phyloP scores from a whole-genome alignment of 2,113 vertebrate genomes.

The Plestiodon gilberti region DNA sequence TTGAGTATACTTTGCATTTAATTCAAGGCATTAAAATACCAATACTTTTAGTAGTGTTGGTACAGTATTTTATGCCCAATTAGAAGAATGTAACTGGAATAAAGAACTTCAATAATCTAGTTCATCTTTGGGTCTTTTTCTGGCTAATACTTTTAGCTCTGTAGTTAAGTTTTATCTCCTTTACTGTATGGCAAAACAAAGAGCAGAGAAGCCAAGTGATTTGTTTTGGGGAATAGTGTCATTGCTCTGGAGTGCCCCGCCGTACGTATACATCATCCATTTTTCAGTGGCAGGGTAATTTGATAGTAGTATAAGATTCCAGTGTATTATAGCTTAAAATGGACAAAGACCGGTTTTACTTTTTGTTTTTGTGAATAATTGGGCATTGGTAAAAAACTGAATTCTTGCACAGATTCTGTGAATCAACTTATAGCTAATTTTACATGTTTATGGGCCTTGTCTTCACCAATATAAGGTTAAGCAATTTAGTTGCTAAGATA shows the following conservation, averaged over 20 bases:
- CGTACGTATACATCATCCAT: background rate
- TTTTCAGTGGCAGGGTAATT: background rate
- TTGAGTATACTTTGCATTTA: background rate
- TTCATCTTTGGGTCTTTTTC: background rate
- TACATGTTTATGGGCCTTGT: background rate
- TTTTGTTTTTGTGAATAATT: background rate
- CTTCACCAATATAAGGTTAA: no score
- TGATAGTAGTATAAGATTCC: background rate
- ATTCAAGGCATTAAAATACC: background rate
- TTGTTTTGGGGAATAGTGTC: background rate
- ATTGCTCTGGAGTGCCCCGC: background rate
- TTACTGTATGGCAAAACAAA: background rate
- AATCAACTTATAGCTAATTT: background rate
- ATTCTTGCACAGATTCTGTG: background rate
- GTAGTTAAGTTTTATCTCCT: background rate
- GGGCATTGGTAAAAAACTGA: background rate
- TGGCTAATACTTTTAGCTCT: background rate
- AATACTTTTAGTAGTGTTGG: background rate
- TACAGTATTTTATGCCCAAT: background rate
- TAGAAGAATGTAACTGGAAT: background rate
- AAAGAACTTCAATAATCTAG: background rate
- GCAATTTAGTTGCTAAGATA: no score
- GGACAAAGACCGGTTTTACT: background rate
- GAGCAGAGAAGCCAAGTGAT: background rate
- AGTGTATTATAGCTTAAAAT: background rate